Evolutionary conservation across 1,140 invertebrate genomes (phyloP), one percentile per base, ranked within the genome.

Genomic region (Popillia japonica): DNA sequence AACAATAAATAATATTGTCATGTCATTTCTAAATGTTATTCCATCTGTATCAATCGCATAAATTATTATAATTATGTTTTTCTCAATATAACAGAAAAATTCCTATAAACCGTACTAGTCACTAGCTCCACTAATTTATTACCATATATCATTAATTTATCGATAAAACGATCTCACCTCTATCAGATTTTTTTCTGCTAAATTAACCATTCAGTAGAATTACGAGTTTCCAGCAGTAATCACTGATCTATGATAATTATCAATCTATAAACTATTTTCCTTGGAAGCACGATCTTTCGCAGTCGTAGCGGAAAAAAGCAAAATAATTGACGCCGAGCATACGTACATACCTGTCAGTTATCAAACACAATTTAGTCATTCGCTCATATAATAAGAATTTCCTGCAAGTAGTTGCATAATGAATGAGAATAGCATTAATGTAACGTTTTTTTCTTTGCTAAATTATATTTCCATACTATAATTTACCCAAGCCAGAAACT

Each of bases 11-110:
- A 55, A 55, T 6, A 55, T 55, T 55, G 17, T n/a, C 48, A 17
- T 55, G 14, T 55, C 1, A 55, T 7, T 55, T 55, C 2, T 55
- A 14, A 55, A 55, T 17, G 17, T 17, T n/a, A 17, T 55, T 55
- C 2, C 14, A 55, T 55, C 48, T n/a, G 48, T 55, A 55, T 14
- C 48, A 55, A 17, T 55, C 6, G 14, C 48, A 55, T 55, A 55
- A 55, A 55, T 55, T 55, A 55, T 55, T 55, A 14, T 55, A 55
- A 55, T 55, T 55, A 55, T 6, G 14, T 55, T 55, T 55, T 55
- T 55, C 17, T 17, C 14, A 55, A 17, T 17, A 55, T n/a, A 55
- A 7, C 48, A 55, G 48, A 0, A 17, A 55, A 55, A 17, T 55
- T 55, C 48, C 17, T 3, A 17, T 55, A 55, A 55, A 17, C 6